A percentile compares a stretch with the other conserved stretches of the same genome.
These are phyloP conservation scores for Anser cygnoides DNA, from an alignment of 2,113 vertebrate genomes.

Conservation along the genomic window DNA sequence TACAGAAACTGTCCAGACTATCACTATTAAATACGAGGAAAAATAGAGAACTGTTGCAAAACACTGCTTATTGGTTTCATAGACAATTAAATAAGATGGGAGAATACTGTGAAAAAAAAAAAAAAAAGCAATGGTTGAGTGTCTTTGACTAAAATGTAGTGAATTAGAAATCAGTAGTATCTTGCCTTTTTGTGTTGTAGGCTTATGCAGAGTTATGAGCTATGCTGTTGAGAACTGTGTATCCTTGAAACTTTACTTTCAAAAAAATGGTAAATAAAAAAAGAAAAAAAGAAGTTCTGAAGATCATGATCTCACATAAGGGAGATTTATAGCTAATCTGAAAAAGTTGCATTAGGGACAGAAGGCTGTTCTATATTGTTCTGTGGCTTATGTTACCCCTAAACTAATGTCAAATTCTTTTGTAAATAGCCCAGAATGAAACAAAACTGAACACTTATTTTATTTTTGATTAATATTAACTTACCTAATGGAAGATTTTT, in stretches of 20 bases:
- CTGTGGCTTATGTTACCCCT: not conserved
- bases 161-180: not conserved
- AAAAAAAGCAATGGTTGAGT: not conserved
- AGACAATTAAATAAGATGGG: not conserved
- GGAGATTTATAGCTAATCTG: not conserved
- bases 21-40: not conserved
- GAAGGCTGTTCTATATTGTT: not conserved
- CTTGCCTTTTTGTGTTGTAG: not conserved
- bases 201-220: not conserved
- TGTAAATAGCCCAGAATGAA: not conserved
- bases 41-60: not conserved
- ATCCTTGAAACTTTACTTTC: not conserved
- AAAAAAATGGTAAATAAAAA: not conserved
- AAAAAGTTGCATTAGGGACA: not conserved
- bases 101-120: not conserved
- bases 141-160: not conserved
- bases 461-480: not conserved
- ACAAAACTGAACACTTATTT: not conserved
- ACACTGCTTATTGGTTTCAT: not conserved
- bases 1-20: not conserved
- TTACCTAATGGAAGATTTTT: not conserved
- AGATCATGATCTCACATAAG: accelerated
- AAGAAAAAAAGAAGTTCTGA: not conserved
- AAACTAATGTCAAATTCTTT: not conserved
- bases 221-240: not conserved